These are phyloP conservation scores for Pimpla rufipes DNA, from an alignment of 2,888 invertebrate species.

Conservation along the genomic window DNA sequence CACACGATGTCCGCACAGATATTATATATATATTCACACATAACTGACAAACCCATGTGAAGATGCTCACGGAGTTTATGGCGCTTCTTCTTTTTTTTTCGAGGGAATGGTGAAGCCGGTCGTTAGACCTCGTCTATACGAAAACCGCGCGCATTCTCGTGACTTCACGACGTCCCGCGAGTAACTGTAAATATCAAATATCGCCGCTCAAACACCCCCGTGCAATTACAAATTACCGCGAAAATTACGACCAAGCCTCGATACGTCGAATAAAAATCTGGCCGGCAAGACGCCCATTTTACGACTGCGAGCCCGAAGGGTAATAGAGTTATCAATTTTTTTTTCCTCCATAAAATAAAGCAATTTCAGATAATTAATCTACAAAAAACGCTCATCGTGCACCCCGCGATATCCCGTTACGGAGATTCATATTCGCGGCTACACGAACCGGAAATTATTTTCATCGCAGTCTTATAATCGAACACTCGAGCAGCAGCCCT, in stretches of 20 bases:
- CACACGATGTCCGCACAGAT: neutral
- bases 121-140: slow-evolving; percentile 49
- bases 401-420: no score
- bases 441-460: no score
- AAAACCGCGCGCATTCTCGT: slow-evolving; percentile 14
- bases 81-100: slow-evolving; percentile 57
- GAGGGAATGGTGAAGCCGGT: slow-evolving; percentile 60
- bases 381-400: no score
- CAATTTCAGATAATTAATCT: no score
- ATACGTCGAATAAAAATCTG: neutral
- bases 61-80: slow-evolving; percentile 36
- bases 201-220: no score
- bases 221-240: neutral
- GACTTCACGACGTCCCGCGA: slow-evolving; percentile 4
- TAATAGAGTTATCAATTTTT: no score
- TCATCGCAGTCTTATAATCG: neutral
- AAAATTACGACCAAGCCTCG: slow-evolving; percentile 1
- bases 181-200: neutral
- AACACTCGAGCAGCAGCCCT: no score
- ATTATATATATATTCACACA: no score
- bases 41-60: neutral
- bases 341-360: no score
- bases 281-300: neutral
- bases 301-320: no score
- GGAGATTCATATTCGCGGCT: no score